Percentiles rank a stretch among this genome's conserved stretches.
Conservation (phyloP, 2,888 invertebrate genomes). For the Pecten maximus region DNA sequence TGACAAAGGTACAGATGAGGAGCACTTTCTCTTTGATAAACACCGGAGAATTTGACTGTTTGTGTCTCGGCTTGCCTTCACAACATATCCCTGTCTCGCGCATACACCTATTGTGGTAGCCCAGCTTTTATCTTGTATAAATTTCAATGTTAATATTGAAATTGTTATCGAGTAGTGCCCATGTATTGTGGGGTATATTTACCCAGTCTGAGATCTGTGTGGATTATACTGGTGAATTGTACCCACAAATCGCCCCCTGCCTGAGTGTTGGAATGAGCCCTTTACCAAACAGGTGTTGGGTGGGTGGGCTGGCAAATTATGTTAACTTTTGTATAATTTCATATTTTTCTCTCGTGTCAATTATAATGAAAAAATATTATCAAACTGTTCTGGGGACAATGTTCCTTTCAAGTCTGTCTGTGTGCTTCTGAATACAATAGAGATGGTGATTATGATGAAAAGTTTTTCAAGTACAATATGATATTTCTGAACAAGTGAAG, state of each 20-base stretch:
- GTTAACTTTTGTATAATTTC: background rate
- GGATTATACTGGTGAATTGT: background rate
- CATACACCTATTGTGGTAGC: background rate
- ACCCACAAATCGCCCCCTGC: background rate
- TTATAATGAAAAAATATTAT: background rate
- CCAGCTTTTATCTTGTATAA: conserved; percentile 15
- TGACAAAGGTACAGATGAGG: background rate
- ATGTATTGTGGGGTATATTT: background rate
- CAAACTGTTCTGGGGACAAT: background rate
- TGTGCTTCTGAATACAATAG: background rate
- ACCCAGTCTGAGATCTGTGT: background rate
- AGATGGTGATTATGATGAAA: background rate
- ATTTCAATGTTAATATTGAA: conserved; percentile 35
- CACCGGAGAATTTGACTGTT: background rate
- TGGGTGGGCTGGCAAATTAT: conserved; percentile 13
- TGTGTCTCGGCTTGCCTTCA: background rate
- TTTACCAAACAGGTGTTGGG: conserved; percentile 8
- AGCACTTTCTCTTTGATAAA: background rate
- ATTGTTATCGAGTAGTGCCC: conserved; percentile 24
- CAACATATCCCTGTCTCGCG: background rate
- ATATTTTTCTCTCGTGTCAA: background rate
- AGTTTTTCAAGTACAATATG: background rate
- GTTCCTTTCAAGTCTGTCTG: background rate
- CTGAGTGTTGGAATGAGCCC: background rate
- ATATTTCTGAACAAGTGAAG: background rate